Conservation (phyloP, 2,888 invertebrate species). For the Campoletis raptor region DNA sequence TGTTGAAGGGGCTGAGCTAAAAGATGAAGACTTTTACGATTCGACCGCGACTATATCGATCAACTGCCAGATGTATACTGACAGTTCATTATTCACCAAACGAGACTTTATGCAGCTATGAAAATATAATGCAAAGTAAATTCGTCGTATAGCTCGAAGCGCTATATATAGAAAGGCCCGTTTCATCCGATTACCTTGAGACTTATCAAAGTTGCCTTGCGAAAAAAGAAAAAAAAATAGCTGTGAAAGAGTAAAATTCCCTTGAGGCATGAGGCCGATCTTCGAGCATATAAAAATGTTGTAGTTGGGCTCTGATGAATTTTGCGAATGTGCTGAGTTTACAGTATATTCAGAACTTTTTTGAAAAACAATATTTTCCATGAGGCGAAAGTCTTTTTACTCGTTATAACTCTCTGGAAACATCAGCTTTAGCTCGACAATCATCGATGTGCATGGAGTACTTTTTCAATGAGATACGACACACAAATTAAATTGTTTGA, state of each 20-base stretch:
- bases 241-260: neutral
- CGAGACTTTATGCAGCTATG: conserved; percentile 1
- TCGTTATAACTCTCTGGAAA: neutral
- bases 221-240: neutral
- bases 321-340: neutral
- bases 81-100: conserved; percentile 62
- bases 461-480: no score
- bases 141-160: neutral
- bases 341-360: neutral
- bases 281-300: neutral
- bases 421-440: neutral
- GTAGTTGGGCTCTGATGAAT: neutral
- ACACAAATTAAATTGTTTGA: no score
- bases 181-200: conserved; percentile 15
- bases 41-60: conserved; percentile 26
- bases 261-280: neutral
- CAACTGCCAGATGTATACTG: conserved; percentile 40
- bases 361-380: neutral
- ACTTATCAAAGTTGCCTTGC: conserved; percentile 37
- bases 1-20: neutral
- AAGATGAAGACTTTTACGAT: neutral
- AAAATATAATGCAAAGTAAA: conserved; percentile 12
- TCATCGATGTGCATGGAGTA: no score
- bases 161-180: neutral
- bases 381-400: neutral